phyloP scores from a whole-genome alignment of 2,888 invertebrate species.

The Matsumyia berberina region DNA sequence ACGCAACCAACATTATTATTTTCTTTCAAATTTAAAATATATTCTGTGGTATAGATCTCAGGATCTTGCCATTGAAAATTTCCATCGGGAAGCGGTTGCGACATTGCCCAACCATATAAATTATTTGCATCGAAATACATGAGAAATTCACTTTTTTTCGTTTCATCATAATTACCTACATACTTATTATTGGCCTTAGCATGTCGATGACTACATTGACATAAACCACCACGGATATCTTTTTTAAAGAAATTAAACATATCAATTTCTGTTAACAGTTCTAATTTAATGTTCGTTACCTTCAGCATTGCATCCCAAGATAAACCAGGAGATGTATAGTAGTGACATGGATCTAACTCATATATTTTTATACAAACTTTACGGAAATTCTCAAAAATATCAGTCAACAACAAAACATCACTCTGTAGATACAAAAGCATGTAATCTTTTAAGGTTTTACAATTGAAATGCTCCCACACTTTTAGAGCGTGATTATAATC shows the following conservation, averaged over 20 bases:
- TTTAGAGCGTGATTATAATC: slow-evolving; percentile 80
- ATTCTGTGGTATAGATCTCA: slow-evolving; percentile 68
- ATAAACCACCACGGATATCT: slow-evolving; percentile 58
- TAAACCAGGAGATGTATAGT: slow-evolving; percentile 80
- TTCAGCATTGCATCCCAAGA: slow-evolving; percentile 81
- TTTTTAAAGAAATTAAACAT: slow-evolving; percentile 79
- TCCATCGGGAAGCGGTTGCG: slow-evolving; percentile 76
- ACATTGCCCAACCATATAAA: slow-evolving; percentile 77
- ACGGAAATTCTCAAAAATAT: slow-evolving; percentile 80
- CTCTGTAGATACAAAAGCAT: slow-evolving; percentile 78
- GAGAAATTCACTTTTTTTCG: slow-evolving; percentile 39
- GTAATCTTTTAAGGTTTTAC: slow-evolving; percentile 80
- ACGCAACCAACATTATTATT: slow-evolving; percentile 78
- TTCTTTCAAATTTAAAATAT: slow-evolving; percentile 26
- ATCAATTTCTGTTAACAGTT: slow-evolving; percentile 80
- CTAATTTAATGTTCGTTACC: slow-evolving; percentile 78
- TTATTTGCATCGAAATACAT: slow-evolving; percentile 77
- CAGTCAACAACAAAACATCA: slow-evolving; percentile 79
- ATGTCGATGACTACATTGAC: slow-evolving; percentile 53
- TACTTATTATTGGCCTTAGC: slow-evolving; percentile 61
- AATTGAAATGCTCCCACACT: slow-evolving; percentile 80
- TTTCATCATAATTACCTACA: slow-evolving; percentile 38
- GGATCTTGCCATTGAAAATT: slow-evolving; percentile 77
- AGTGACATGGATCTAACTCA: slow-evolving; percentile 79
- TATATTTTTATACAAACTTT: slow-evolving; percentile 74